A percentile compares a stretch with the other conserved stretches of the same genome.
These are phyloP conservation scores for Spondyliosoma cantharus DNA, from an alignment of 2,797 vertebrate species.

Conservation along the genomic window DNA sequence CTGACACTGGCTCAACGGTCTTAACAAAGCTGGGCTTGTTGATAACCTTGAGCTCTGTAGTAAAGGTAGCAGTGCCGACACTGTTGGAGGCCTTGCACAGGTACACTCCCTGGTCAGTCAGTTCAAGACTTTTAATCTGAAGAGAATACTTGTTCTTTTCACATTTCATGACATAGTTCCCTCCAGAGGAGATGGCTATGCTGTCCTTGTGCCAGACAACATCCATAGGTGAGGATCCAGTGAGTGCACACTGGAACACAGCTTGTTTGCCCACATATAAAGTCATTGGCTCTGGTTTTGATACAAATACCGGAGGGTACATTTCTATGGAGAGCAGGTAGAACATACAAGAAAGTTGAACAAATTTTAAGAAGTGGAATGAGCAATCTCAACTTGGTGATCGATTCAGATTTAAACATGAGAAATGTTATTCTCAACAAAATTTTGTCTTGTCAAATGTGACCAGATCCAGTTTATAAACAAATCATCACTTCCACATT, in stretches of 20 bases:
- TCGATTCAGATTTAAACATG: slow-evolving; percentile 23
- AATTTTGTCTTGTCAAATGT: slow-evolving; percentile 18
- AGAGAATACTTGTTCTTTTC: slow-evolving; percentile 92
- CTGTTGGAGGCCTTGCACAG: slow-evolving; percentile 97
- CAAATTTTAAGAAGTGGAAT: slow-evolving; percentile 38
- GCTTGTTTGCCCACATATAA: slow-evolving; percentile 94
- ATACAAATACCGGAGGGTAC: slow-evolving; percentile 93
- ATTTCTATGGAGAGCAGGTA: slow-evolving; percentile 91
- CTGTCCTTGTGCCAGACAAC: slow-evolving; percentile 97
- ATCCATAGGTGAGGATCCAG: slow-evolving; percentile 93
- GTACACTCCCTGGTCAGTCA: slow-evolving; percentile 90
- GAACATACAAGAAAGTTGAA: slow-evolving; percentile 61
- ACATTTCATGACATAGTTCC: slow-evolving; percentile 86
- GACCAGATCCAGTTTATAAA: slow-evolving; percentile 30
- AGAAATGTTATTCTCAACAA: slow-evolving; percentile 6
- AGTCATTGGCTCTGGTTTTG: slow-evolving; percentile 93
- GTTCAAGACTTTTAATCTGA: slow-evolving; percentile 89
- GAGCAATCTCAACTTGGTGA: slow-evolving; percentile 27
- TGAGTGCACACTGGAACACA: slow-evolving; percentile 92
- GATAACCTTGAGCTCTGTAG: slow-evolving; percentile 90
- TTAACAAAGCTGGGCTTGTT: slow-evolving; percentile 93
- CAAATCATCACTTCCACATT: slow-evolving; percentile 37
- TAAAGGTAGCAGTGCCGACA: slow-evolving; percentile 92
- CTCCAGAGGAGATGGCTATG: slow-evolving; percentile 86
- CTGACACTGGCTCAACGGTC: slow-evolving; percentile 86